Evolutionary conservation across 2,797 vertebrate genomes (phyloP), one percentile per base, ranked within the genome.

Genomic region (Gobionotothen gibberifrons): DNA sequence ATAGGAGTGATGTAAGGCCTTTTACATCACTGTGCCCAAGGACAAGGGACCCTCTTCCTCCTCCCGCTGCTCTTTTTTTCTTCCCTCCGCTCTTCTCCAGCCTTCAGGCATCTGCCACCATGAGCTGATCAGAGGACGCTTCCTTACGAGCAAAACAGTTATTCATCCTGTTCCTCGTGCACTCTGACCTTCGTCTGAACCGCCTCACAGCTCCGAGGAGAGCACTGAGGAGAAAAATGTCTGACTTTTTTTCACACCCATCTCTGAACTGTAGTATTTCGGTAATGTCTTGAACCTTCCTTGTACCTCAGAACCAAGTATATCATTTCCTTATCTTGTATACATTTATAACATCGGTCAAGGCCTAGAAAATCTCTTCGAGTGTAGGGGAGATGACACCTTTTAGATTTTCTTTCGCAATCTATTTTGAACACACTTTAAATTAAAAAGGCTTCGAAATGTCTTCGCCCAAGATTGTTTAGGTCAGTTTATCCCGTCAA

Each of bases 101-200:
- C 82, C 82, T 76, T 56, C 11, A n/a, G 78, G 76, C 79, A 39
- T 63, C 72, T 75, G 64, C 76, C 76, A 78, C 69, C 78, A 84
- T 74, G 82, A 88, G 85, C 86, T 77, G 83, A 89, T 90, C 83
- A 72, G 60, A 76, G 74, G 58, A 39, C 16, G 47, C 69, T 76
- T 58, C 39, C 72, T 71, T 64, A 16, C 12, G 53, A 86, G 73
- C 54, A 52, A 59, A 72, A 76, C n/a, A n/a, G n/a, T n/a, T n/a
- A 67, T 54, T 61, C 22, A 22, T 61, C 40, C 57, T 57, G 48
- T 52, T 74, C 36, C 5, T 62, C 64, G 58, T 19, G 42, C 67
- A 21, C 67, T 75, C 56, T 83, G 87, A 91, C 84, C 90, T 56
- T 39, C 63, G 21, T 59, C 60, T 90, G 89, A 91, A 90, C 85